A percentile compares a stretch with the other conserved stretches of the same genome.
These are phyloP conservation scores for Diglossa brunneiventris DNA, from an alignment of 2,113 vertebrate genomes.

Conservation along the genomic window DNA sequence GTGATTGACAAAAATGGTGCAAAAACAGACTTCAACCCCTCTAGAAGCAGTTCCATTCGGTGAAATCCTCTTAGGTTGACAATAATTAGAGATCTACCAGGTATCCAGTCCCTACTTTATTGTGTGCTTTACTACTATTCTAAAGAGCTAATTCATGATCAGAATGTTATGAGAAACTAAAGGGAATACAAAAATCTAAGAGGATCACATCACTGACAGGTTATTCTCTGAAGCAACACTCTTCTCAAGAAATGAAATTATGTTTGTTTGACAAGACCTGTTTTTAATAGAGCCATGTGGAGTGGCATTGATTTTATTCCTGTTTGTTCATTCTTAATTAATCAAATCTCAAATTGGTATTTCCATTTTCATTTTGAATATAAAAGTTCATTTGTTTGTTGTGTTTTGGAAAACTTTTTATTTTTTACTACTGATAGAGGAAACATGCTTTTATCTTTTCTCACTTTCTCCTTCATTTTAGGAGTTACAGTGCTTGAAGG, in stretches of 20 bases:
- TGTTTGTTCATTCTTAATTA: not conserved
- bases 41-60: not conserved
- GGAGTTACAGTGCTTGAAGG: conserved; percentile 83
- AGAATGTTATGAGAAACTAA: not conserved
- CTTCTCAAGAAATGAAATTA: not conserved
- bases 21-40: not conserved
- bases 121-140: not conserved
- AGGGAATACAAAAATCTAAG: not conserved
- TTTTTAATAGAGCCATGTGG: not conserved
- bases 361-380: not conserved
- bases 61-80: not conserved
- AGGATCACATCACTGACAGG: not conserved
- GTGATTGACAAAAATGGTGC: not conserved
- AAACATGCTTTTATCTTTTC: not conserved
- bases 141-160: not conserved
- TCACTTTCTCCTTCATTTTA: conserved; percentile 40
- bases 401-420: not conserved
- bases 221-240: not conserved
- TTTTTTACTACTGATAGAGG: not conserved
- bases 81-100: not conserved
- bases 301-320: not conserved
- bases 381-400: not conserved
- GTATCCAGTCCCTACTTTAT: not conserved
- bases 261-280: not conserved
- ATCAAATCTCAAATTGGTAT: not conserved